Evolutionary conservation across 1,140 invertebrate genomes (phyloP).

Genomic region (Camponotus vicinus): DNA sequence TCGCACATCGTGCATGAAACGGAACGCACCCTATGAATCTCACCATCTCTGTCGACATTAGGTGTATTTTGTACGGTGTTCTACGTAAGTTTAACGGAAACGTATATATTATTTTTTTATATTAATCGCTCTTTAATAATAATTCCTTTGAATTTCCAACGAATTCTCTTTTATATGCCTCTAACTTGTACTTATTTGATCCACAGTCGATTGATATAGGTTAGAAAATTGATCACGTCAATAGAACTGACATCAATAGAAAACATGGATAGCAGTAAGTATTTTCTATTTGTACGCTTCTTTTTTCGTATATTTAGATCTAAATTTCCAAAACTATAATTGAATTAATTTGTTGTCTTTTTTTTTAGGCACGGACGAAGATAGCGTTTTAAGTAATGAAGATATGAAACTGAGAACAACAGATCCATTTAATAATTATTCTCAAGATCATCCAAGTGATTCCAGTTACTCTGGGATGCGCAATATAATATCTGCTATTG

Average conservation of each 20-base stretch:
- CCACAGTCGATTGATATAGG: background rate
- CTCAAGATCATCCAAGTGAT: background rate
- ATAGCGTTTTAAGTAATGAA: background rate
- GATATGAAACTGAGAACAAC: background rate
- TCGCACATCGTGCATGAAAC: no score
- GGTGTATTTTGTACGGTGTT: no score
- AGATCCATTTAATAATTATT: background rate
- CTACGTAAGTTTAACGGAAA: no score
- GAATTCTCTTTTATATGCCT: background rate
- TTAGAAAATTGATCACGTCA: background rate
- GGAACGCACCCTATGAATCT: no score
- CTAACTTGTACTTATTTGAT: no score
- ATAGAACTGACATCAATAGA: background rate
- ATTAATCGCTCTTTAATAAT: background rate
- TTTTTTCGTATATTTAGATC: background rate
- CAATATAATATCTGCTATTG: background rate
- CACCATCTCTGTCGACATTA: no score
- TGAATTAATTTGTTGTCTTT: background rate
- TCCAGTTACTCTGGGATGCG: background rate
- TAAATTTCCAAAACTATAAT: background rate
- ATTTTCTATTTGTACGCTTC: background rate
- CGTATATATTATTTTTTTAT: background rate
- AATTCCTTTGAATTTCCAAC: background rate
- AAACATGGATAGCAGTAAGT: conserved; percentile 3
- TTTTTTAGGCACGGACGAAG: conserved; percentile 4